Conservation (phyloP, 1,140 invertebrate species). For the Branchinecta lindahli region DNA sequence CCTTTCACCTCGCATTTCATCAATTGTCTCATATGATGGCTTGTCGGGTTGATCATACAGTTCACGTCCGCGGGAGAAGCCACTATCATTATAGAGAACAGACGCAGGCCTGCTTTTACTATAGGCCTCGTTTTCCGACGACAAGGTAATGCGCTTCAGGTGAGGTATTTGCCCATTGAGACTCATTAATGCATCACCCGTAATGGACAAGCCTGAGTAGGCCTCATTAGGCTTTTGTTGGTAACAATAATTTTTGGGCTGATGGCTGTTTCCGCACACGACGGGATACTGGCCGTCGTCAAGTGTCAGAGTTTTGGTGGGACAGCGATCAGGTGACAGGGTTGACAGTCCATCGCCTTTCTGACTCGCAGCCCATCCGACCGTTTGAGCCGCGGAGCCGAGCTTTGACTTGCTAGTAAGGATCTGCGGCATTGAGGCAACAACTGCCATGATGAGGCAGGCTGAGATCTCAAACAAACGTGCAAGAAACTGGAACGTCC, state of each 20-base stretch:
- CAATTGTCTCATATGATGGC: not conserved
- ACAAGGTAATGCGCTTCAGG: not conserved
- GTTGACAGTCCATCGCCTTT: not conserved
- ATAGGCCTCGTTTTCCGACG: not conserved
- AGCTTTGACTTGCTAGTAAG: slow-evolving; percentile 20
- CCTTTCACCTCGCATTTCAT: slow-evolving; percentile 5
- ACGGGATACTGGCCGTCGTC: slow-evolving; percentile 18
- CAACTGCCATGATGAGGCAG: slow-evolving; percentile 62
- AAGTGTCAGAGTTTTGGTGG: slow-evolving; percentile 15
- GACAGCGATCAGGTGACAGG: slow-evolving; percentile 14
- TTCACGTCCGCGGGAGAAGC: slow-evolving; percentile 58
- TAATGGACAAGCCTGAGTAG: not conserved
- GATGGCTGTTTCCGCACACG: slow-evolving; percentile 17
- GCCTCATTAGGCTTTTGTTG: slow-evolving; percentile 6
- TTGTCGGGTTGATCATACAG: slow-evolving; percentile 13
- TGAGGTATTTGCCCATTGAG: not conserved
- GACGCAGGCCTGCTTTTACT: not conserved
- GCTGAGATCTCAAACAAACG: slow-evolving; percentile 66
- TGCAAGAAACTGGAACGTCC: slow-evolving; percentile 69
- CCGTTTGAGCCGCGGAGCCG: not conserved
- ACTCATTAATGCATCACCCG: not conserved
- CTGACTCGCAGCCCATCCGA: not conserved
- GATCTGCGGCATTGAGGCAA: slow-evolving; percentile 41
- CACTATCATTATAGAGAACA: slow-evolving; percentile 69
- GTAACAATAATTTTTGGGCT: slow-evolving; percentile 19